Conservation (phyloP, 2,797 vertebrate species). For the Rhynchonycteris naso region DNA sequence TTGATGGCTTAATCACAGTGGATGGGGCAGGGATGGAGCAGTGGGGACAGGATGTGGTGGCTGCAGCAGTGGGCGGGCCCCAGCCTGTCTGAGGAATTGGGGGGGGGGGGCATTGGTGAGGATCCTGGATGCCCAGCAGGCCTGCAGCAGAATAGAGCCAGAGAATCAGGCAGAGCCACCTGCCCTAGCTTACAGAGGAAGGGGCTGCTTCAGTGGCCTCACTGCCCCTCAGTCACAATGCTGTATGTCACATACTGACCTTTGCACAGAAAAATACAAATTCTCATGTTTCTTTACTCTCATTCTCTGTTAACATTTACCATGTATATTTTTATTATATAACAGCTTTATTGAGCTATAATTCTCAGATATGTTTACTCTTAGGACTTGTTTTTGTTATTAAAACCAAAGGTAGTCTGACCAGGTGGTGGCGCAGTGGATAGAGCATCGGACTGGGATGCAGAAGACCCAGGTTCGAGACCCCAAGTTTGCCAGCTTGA, state of each 20-base stretch:
- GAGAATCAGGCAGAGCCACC: not conserved
- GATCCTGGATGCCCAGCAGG: accelerated
- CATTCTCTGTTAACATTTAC: not conserved
- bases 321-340: not conserved
- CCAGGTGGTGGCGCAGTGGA: too few species aligned
- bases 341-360: not conserved
- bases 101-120: accelerated
- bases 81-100: not conserved
- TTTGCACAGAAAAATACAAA: not conserved
- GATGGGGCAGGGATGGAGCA: accelerated
- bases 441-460: too few species aligned
- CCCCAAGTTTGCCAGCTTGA: too few species aligned
- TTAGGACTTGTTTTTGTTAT: not conserved
- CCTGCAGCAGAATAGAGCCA: accelerated
- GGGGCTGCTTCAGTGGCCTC: not conserved
- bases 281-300: not conserved
- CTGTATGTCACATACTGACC: accelerated
- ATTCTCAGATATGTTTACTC: not conserved
- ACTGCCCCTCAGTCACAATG: not conserved
- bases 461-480: too few species aligned
- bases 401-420: not conserved
- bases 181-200: not conserved
- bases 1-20: not conserved
- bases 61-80: not conserved
- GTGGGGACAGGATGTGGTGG: not conserved